A percentile compares a stretch with the other conserved stretches of the same genome.
phyloP scores from a whole-genome alignment of 2,888 invertebrate species.

The Thymelicus acteon region DNA sequence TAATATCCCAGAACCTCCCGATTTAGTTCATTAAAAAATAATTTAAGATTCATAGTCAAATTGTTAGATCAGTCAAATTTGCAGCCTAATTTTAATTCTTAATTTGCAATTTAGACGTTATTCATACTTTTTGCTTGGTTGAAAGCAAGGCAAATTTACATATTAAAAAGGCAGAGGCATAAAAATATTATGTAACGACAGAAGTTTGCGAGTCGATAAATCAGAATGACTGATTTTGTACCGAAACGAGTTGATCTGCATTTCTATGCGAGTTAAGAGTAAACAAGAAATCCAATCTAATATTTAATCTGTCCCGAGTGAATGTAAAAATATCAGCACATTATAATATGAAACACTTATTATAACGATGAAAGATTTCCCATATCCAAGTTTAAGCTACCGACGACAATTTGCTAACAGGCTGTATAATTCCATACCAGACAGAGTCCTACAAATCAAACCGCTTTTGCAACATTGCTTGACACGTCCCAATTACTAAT shows the following conservation, averaged over 20 bases:
- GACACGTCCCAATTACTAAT: conserved; percentile 8
- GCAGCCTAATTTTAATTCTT: too few species aligned
- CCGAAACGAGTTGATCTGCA: conserved; percentile 4
- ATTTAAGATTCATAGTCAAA: too few species aligned
- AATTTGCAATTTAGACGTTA: too few species aligned
- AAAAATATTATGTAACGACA: too few species aligned
- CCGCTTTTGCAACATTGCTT: not conserved
- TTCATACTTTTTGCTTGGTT: too few species aligned
- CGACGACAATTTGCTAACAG: too few species aligned
- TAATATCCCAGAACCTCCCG: too few species aligned
- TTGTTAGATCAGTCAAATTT: too few species aligned
- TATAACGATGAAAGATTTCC: not conserved
- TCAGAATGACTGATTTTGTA: conserved; percentile 16
- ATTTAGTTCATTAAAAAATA: too few species aligned
- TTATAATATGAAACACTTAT: not conserved
- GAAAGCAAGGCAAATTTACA: too few species aligned
- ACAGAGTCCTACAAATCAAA: not conserved
- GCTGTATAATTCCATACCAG: not conserved
- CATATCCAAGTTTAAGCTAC: too few species aligned
- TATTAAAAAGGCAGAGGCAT: too few species aligned
- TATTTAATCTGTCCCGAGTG: conserved; percentile 7
- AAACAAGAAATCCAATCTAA: conserved; percentile 17
- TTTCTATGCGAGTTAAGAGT: not conserved
- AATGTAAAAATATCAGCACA: not conserved
- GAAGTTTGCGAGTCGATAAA: not conserved